Conservation (phyloP, 1,140 invertebrate species). For the Penaeus chinensis region DNA sequence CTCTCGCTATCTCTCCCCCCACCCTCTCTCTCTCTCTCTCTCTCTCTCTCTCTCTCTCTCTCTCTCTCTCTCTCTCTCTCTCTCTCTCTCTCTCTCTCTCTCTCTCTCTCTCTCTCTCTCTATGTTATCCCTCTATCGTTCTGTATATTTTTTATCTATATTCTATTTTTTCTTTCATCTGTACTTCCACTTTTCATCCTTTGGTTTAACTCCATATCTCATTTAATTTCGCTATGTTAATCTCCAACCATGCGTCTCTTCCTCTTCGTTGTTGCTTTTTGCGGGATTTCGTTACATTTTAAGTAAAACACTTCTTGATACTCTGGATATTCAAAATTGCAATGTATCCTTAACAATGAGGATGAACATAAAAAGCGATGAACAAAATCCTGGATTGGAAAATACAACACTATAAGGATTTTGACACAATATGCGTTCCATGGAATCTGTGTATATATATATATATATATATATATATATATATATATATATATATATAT, state of each 20-base stretch:
- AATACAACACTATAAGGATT: too few species aligned
- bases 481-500: too few species aligned
- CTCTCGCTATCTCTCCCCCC: not conserved
- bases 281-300: not conserved
- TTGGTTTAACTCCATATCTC: not conserved
- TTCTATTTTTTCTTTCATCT: not conserved
- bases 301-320: not conserved
- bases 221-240: not conserved
- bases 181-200: not conserved
- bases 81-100: too few species aligned
- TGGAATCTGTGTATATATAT: too few species aligned
- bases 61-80: too few species aligned
- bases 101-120: not conserved
- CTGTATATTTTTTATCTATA: not conserved
- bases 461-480: too few species aligned
- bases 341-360: too few species aligned
- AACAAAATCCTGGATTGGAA: too few species aligned
- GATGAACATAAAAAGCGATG: too few species aligned
- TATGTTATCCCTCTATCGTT: not conserved
- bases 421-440: too few species aligned
- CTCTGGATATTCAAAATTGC: not conserved
- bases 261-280: not conserved
- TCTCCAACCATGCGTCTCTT: too few species aligned
- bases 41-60: too few species aligned
- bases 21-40: not conserved